phyloP scores from a whole-genome alignment of 2,113 vertebrate genomes.

The Pardalotus punctatus region DNA sequence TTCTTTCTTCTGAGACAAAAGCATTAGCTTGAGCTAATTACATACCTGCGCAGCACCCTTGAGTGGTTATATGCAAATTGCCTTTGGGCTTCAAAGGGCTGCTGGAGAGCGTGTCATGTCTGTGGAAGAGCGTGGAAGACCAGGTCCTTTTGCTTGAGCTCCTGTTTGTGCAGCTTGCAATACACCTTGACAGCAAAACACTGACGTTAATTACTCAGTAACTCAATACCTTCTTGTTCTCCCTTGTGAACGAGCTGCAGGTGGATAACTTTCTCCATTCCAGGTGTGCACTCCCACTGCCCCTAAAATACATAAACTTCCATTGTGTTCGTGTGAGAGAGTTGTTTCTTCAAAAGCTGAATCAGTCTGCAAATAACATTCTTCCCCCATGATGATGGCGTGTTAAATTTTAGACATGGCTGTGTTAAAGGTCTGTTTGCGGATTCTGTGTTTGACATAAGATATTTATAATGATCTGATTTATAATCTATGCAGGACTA shows the following conservation, averaged over 20 bases:
- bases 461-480: not conserved
- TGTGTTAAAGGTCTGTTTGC: not conserved
- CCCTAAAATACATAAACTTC: not conserved
- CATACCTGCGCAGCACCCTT: not conserved
- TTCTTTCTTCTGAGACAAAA: not conserved
- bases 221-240: not conserved
- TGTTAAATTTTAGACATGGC: not conserved
- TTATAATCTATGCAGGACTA: not conserved
- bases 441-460: not conserved
- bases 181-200: not conserved
- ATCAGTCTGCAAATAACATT: slow-evolving; percentile 14
- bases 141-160: not conserved
- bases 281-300: not conserved
- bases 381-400: rapidly evolving
- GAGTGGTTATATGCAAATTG: not conserved
- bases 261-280: not conserved
- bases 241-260: not conserved
- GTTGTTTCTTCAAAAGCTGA: not conserved
- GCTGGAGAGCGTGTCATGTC: not conserved
- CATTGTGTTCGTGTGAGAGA: not conserved
- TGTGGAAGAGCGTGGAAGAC: not conserved
- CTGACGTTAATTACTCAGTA: not conserved
- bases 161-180: not conserved
- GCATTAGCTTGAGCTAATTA: not conserved
- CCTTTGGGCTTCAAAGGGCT: not conserved